phyloP scores from a whole-genome alignment of 35 echinoderm and acorn worm genomes.

The Lytechinus pictus region DNA sequence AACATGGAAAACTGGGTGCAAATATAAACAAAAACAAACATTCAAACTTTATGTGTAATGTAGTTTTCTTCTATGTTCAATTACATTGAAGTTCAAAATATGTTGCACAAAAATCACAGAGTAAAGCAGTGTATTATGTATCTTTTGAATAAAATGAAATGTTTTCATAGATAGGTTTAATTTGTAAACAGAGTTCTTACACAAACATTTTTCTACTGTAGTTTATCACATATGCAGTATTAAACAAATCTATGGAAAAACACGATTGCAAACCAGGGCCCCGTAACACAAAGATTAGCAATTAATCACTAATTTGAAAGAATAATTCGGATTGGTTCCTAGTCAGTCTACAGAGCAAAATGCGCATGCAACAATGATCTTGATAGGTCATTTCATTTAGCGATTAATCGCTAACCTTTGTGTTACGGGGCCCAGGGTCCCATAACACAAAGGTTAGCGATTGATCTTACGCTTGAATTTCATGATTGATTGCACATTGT shows the following conservation, averaged over 20 bases:
- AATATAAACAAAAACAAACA: neutral
- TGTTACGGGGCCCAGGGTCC: no score
- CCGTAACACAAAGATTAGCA: no score
- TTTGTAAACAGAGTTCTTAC: no score
- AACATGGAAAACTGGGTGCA: neutral
- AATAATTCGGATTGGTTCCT: no score
- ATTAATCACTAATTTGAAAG: neutral
- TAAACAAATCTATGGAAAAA: neutral
- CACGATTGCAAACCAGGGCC: neutral
- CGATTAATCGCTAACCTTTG: no score
- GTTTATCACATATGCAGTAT: neutral
- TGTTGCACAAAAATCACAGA: neutral
- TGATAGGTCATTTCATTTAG: no score
- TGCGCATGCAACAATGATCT: no score
- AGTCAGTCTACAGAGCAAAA: no score
- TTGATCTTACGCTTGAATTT: neutral
- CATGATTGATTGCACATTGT: neutral
- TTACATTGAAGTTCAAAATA: neutral
- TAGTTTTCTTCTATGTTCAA: no score
- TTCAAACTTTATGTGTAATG: neutral
- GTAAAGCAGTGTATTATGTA: neutral
- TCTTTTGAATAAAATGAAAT: neutral
- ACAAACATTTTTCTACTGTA: no score
- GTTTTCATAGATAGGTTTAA: neutral
- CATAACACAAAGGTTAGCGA: no score